Evolutionary conservation across 2,888 invertebrate genomes (phyloP).

Genomic region (Maniola hyperantus): DNA sequence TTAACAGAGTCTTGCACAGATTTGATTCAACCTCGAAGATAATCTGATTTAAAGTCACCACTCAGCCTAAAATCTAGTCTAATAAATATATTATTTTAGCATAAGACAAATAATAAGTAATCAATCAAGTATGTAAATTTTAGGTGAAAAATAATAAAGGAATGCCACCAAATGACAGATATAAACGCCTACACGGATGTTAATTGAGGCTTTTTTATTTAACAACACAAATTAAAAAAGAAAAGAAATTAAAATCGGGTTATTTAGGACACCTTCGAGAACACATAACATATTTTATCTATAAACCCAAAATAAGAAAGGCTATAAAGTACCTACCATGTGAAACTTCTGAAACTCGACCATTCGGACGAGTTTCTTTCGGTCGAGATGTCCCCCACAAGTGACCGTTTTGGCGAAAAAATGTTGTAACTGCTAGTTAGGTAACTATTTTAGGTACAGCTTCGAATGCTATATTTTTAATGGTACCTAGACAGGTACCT

Average conservation of each 20-base stretch:
- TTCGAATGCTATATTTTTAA: no score
- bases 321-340: no score
- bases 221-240: not conserved
- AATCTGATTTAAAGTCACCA: not conserved
- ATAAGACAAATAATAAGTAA: not conserved
- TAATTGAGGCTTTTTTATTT: not conserved
- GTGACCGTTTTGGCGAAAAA: no score
- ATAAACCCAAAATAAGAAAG: no score
- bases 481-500: no score
- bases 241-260: not conserved
- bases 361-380: no score
- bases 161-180: conserved; percentile 10
- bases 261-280: not conserved
- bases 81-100: no score
- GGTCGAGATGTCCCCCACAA: no score
- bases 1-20: not conserved
- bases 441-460: no score
- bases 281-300: no score
- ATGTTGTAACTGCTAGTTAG: no score
- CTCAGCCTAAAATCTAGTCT: not conserved
- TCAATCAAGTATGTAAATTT: not conserved
- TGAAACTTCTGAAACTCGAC: no score
- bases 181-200: conserved; percentile 7
- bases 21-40: not conserved
- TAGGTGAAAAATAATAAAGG: not conserved